Evolutionary conservation across 1,140 invertebrate genomes (phyloP).

Genomic region (Bombus superbus): DNA sequence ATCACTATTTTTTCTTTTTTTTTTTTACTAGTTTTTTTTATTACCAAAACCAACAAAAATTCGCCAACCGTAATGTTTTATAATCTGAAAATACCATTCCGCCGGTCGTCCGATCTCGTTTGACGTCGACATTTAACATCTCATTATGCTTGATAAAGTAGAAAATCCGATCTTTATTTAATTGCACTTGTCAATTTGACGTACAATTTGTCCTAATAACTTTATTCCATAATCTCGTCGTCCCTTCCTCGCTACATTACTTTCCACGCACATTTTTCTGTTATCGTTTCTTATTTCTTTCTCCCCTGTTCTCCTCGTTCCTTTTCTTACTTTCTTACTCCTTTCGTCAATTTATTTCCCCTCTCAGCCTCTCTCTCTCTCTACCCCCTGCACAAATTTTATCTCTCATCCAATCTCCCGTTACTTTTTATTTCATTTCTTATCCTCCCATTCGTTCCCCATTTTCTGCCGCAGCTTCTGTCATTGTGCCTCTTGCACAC

Average conservation of each 20-base stretch:
- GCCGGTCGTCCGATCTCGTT: too few relatives aligned
- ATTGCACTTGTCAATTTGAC: not conserved
- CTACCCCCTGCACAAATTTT: not conserved
- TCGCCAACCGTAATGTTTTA: not conserved
- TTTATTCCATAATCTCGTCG: not conserved
- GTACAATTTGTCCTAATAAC: not conserved
- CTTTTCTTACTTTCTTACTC: not conserved
- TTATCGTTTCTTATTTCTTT: not conserved
- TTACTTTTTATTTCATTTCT: conserved; percentile 20
- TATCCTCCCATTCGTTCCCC: not conserved
- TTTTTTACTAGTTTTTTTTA: not conserved
- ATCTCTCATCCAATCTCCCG: not conserved
- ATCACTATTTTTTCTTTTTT: too few relatives aligned
- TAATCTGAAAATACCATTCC: not conserved
- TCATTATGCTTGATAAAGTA: not conserved
- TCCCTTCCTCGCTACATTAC: not conserved
- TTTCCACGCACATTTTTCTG: not conserved
- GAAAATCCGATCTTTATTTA: not conserved
- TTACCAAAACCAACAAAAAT: too few relatives aligned
- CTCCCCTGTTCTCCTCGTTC: not conserved
- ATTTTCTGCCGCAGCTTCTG: conserved; percentile 17
- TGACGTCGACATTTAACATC: not conserved
- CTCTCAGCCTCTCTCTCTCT: not conserved
- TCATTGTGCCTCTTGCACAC: conserved; percentile 8
- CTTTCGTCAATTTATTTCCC: not conserved